phyloP scores from a whole-genome alignment of 2,888 invertebrate species.

The Gortyna flavago region DNA sequence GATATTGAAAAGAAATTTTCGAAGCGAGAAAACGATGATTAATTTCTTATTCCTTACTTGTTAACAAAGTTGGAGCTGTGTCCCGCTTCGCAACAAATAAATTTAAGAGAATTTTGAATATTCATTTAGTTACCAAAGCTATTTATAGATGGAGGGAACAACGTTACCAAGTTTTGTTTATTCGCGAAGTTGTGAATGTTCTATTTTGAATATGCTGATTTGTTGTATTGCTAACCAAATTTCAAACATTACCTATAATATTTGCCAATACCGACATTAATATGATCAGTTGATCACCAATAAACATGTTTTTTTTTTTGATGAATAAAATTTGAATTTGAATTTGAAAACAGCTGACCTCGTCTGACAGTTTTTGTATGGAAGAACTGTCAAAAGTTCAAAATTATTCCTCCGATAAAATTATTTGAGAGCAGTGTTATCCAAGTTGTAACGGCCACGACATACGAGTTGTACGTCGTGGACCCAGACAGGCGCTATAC shows the following conservation, averaged over 20 bases:
- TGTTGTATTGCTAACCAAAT: neutral
- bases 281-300: neutral
- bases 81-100: conserved; percentile 29
- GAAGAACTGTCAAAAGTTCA: too few relatives aligned
- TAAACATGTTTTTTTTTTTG: too few relatives aligned
- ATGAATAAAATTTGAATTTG: too few relatives aligned
- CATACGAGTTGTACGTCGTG: neutral
- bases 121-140: conserved; percentile 46
- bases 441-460: neutral
- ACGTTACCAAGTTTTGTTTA: conserved; percentile 48
- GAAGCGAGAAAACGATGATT: conserved; percentile 3
- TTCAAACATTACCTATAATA: neutral
- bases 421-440: neutral
- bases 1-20: conserved; percentile 3
- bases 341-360: too few relatives aligned
- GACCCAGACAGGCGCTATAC: neutral
- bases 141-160: conserved; percentile 38
- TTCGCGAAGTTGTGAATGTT: conserved; percentile 24
- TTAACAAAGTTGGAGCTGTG: conserved; percentile 36
- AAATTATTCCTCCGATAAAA: too few relatives aligned
- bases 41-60: conserved; percentile 25
- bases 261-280: neutral
- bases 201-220: conserved; percentile 1
- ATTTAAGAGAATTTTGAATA: conserved; percentile 48
- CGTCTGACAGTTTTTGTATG: too few relatives aligned